A percentile compares a stretch with the other conserved stretches of the same genome.
These are phyloP conservation scores for Microctenopoma lineatum DNA, from an alignment of 2,797 vertebrate genomes.

Conservation along the genomic window DNA sequence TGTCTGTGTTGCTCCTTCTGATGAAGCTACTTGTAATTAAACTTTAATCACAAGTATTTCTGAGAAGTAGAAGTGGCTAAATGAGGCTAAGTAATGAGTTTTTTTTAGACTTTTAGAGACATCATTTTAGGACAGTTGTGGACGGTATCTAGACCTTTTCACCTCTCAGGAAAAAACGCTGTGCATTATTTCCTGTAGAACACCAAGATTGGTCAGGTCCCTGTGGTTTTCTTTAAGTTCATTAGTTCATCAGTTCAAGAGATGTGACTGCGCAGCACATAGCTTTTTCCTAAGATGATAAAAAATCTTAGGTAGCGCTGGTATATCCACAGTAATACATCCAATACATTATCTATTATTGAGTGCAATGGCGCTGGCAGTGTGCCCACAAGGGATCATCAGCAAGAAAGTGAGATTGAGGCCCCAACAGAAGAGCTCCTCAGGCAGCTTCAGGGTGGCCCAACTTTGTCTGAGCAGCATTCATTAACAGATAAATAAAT, in stretches of 20 bases:
- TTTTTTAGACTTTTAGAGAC: slow-evolving; percentile 63
- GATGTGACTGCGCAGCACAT: slow-evolving; percentile 54
- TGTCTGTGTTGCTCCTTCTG: slow-evolving; percentile 51
- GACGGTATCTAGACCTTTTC: slow-evolving; percentile 64
- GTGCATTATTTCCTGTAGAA: slow-evolving; percentile 56
- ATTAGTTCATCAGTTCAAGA: slow-evolving; percentile 47
- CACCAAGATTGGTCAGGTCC: slow-evolving; percentile 49
- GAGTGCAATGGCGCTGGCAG: no score
- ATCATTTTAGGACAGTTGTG: slow-evolving; percentile 68
- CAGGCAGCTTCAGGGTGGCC: no score
- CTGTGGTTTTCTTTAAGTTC: slow-evolving; percentile 58
- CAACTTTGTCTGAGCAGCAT: no score
- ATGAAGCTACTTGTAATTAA: slow-evolving; percentile 69
- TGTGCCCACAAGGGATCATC: no score
- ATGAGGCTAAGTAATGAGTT: slow-evolving; percentile 49
- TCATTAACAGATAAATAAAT: no score
- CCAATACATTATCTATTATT: no score
- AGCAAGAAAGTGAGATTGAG: no score
- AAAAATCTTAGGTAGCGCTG: slow-evolving; percentile 3
- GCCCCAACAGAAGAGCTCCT: no score
- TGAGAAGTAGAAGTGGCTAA: slow-evolving; percentile 44
- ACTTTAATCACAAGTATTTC: slow-evolving; percentile 68
- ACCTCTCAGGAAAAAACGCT: slow-evolving; percentile 51
- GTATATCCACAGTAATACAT: no score
- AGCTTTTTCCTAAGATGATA: slow-evolving; percentile 19